Conservation (phyloP, 2,888 invertebrate species). For the Halictus ligatus region DNA sequence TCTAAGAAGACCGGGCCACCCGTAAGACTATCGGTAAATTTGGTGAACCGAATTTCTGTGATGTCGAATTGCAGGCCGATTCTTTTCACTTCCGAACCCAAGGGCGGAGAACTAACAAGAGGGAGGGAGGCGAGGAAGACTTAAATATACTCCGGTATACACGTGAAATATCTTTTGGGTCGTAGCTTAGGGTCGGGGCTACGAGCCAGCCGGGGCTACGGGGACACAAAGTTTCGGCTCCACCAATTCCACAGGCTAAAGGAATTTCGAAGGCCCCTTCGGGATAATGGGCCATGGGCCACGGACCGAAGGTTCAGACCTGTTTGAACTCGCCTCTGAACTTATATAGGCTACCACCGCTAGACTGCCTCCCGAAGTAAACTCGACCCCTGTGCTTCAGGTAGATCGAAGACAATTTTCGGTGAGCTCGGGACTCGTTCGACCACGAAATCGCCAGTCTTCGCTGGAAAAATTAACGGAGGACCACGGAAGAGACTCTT, state of each 20-base stretch:
- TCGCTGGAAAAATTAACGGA: background rate
- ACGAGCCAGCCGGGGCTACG: conserved; percentile 26
- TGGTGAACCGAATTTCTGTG: background rate
- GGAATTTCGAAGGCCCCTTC: conserved; percentile 49
- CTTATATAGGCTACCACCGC: conserved; percentile 43
- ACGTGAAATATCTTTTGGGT: conserved; percentile 47
- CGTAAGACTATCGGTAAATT: conserved; percentile 7
- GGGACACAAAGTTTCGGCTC: conserved; percentile 55
- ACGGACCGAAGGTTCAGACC: conserved; percentile 66
- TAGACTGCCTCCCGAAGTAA: conserved; percentile 46
- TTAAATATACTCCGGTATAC: conserved; percentile 31
- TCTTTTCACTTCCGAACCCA: conserved; percentile 26
- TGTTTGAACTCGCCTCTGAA: conserved; percentile 67
- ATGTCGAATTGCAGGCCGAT: background rate
- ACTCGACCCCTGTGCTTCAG: conserved; percentile 50
- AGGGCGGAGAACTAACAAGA: background rate
- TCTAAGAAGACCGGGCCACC: background rate
- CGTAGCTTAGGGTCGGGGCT: conserved; percentile 42
- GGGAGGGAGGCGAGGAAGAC: background rate
- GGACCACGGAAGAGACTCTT: background rate
- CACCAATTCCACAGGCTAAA: conserved; percentile 66
- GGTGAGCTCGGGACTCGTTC: background rate
- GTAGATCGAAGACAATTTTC: conserved; percentile 42
- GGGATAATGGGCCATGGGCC: conserved; percentile 56
- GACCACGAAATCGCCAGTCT: conserved; percentile 20